phyloP scores from a whole-genome alignment of 2,113 vertebrate species.

The Stegastes partitus region DNA sequence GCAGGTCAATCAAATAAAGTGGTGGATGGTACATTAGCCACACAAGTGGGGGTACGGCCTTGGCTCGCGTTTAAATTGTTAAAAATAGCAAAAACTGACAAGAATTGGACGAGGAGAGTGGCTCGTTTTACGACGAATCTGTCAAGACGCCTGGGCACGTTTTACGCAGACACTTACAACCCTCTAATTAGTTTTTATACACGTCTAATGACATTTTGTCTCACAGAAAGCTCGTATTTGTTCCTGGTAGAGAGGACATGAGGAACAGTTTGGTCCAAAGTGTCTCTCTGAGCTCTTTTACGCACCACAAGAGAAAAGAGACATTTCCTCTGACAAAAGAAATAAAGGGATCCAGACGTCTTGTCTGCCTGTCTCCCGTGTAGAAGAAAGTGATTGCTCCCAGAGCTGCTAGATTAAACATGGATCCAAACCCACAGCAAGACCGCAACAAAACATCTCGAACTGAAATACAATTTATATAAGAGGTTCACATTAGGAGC shows the following conservation, averaged over 20 bases:
- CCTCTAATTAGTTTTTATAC: conserved; percentile 13
- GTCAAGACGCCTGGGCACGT: neutral
- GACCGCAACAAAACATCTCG: conserved; percentile 82
- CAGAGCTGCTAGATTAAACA: conserved; percentile 84
- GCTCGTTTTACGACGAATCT: neutral
- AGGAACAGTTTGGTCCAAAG: conserved; percentile 32
- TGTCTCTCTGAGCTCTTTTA: conserved; percentile 47
- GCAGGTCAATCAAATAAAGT: conserved; percentile 62
- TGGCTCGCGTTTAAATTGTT: neutral
- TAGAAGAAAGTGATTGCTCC: conserved; percentile 81
- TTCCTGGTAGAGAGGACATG: neutral
- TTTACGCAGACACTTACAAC: neutral
- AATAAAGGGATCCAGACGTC: conserved; percentile 77
- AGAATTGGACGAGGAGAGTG: neutral
- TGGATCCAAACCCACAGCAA: conserved; percentile 78
- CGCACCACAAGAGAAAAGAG: conserved; percentile 69
- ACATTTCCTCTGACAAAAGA: conserved; percentile 78
- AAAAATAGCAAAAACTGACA: neutral
- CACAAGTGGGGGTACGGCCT: conserved; percentile 8
- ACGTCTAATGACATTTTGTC: neutral
- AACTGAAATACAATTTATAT: conserved; percentile 75
- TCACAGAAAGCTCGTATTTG: conserved; percentile 5
- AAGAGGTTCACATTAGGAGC: conserved; percentile 72
- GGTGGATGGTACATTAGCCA: conserved; percentile 32
- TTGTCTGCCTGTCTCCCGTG: conserved; percentile 68